Evolutionary conservation across 2,113 vertebrate genomes (phyloP), one percentile per base, ranked within the genome.

Genomic region (Pogona vitticeps): DNA sequence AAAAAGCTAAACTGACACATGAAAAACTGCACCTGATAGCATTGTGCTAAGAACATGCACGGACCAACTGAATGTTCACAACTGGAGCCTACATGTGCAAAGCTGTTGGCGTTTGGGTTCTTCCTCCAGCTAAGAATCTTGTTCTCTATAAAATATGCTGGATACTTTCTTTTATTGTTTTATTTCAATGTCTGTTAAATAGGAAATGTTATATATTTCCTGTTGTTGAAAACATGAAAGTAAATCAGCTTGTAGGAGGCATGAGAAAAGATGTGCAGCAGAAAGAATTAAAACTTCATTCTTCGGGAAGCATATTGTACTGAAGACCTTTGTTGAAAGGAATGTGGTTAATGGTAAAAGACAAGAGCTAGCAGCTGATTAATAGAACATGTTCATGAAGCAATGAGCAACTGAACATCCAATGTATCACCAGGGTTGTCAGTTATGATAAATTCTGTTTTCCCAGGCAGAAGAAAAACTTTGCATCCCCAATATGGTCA

Each of bases 351-450:
- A 80, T 33, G 88, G 89, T 76, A 89, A 76, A 4, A 80, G 15
- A 82, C 71, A 21, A 79, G 81, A 38, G 38, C 85, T 87, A 79
- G 71, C 15, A 70, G 80, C 80, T 14, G 21, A 83, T 90, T 76
- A 89, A 15, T 75, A 67, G 88, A 76, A 88, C 6, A 3, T 42
- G n/a, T 70, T 1, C 0, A 52, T 3, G 33, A 23, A 36, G 81
- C 3, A 65, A 36, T 63, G 75, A 83, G 67, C 90, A 88, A 73
- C 46, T 2, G 31, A 18, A 31, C 70, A 61, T 3, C 31, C 23
- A 59, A 23, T 0, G 4, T 46, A 5, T 59, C 61, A 83, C 17
- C 77, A 21, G 26, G 4, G 12, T 15, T 76, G 80, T 56, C 15
- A 20, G 67, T 33, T 67, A 33, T 36, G 61, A 85, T 81, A 75